Conservation (phyloP, 1,140 invertebrate species). For the Neodiprion fabricii region DNA sequence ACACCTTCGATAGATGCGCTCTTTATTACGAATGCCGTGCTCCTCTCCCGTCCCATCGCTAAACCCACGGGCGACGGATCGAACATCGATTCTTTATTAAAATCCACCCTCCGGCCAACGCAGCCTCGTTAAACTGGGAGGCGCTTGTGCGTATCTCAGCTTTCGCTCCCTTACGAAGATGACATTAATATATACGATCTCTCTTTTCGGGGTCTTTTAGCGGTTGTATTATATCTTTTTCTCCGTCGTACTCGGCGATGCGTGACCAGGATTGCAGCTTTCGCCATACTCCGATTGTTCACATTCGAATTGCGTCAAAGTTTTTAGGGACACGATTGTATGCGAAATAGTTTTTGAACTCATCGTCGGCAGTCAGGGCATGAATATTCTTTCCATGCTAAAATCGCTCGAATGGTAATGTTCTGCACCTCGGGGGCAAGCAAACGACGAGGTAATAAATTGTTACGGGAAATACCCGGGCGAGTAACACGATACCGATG, state of each 20-base stretch:
- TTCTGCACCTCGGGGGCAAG: neutral
- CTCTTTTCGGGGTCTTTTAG: too few relatives aligned
- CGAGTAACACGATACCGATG: constrained; percentile 25
- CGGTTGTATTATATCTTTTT: too few relatives aligned
- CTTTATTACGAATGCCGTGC: constrained; percentile 49
- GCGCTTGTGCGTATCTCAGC: too few relatives aligned
- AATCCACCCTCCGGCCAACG: constrained; percentile 48
- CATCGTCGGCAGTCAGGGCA: neutral
- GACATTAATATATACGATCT: too few relatives aligned
- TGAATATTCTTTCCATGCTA: neutral
- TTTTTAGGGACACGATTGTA: too few relatives aligned
- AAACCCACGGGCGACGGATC: constrained; percentile 36
- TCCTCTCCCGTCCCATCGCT: constrained; percentile 42
- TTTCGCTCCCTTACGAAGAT: too few relatives aligned
- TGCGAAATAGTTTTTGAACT: neutral
- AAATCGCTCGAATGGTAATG: neutral
- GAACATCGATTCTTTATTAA: constrained; percentile 56
- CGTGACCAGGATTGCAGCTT: too few relatives aligned
- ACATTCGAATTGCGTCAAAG: too few relatives aligned
- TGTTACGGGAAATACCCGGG: neutral
- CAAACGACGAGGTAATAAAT: neutral
- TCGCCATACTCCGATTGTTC: too few relatives aligned
- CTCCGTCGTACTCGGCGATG: too few relatives aligned
- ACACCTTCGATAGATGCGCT: constrained; percentile 40
- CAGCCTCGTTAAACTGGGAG: constrained; percentile 44